Evolutionary conservation across 2,888 invertebrate species (phyloP).

Genomic region (Oasisia sp.): DNA sequence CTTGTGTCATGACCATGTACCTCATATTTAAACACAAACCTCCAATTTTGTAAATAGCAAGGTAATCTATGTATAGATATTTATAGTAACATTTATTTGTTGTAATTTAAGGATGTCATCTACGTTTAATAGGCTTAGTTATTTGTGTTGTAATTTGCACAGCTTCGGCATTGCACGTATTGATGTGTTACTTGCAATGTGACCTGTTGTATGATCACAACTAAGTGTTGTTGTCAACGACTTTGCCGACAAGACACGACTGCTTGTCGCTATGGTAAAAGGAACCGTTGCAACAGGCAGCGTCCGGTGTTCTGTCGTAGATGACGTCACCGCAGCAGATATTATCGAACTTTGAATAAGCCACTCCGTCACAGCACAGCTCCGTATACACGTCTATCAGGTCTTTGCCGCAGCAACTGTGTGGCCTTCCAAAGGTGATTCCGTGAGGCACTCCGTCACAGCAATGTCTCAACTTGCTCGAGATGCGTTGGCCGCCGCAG

Average conservation of each 20-base stretch:
- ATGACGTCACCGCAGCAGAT: neutral
- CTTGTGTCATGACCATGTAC: too few relatives aligned
- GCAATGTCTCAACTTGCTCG: neutral
- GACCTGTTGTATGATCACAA: too few relatives aligned
- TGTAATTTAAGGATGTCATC: too few relatives aligned
- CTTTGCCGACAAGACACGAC: neutral
- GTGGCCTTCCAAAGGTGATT: neutral
- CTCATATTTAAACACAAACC: too few relatives aligned
- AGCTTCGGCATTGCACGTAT: too few relatives aligned
- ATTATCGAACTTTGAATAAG: neutral
- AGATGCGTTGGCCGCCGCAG: neutral
- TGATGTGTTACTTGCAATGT: too few relatives aligned
- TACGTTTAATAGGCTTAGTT: too few relatives aligned
- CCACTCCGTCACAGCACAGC: conserved; percentile 3
- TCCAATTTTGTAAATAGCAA: too few relatives aligned
- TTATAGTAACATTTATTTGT: too few relatives aligned
- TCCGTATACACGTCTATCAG: neutral
- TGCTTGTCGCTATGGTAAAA: neutral
- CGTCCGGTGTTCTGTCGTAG: neutral
- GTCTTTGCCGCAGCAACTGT: neutral
- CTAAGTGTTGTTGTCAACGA: neutral
- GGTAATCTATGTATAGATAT: too few relatives aligned
- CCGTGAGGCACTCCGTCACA: neutral
- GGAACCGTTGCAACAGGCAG: neutral
- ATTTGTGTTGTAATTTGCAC: too few relatives aligned